Evolutionary conservation across 2,888 invertebrate species (phyloP), one percentile per base, ranked within the genome.

Genomic region (Paralinhomoeus sp.): DNA sequence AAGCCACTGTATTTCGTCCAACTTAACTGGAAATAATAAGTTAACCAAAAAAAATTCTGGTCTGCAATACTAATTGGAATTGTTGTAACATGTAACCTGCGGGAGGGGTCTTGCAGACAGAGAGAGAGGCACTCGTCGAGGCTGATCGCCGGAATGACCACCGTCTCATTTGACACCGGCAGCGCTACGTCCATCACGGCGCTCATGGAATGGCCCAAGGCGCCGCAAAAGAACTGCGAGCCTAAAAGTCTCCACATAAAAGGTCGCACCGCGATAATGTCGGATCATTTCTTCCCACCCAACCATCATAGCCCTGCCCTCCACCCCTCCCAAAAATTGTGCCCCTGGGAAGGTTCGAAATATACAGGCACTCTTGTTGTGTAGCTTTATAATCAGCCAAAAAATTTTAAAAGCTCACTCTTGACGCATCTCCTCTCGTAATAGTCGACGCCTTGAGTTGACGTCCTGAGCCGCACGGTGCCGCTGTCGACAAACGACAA

Each of bases 341-440:
- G n/a, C n/a, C n/a, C n/a, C n/a, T n/a, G n/a, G n/a, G n/a, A n/a
- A n/a, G n/a, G n/a, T n/a, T n/a, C n/a, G n/a, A n/a, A n/a, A n/a
- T n/a, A n/a, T n/a, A n/a, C n/a, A n/a, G n/a, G n/a, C n/a, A n/a
- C n/a, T n/a, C n/a, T n/a, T n/a, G n/a, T n/a, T n/a, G n/a, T n/a
- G n/a, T n/a, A n/a, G n/a, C n/a, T n/a, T n/a, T n/a, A n/a, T n/a
- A n/a, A n/a, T n/a, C n/a, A n/a, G n/a, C n/a, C n/a, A n/a, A n/a
- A n/a, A n/a, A n/a, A n/a, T n/a, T n/a, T n/a, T n/a, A 7, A 36
- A 2, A 17, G 18, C 23, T 2, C 3, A 42, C 43, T 24, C 21
- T 35, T n/a, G 7, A 45, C 21, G 37, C 45, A 45, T 9, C 31
- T n/a, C 18, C 45, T n/a, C 24, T 45, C 45, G 37, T 36, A 45